phyloP scores from a whole-genome alignment of 2,797 vertebrate species.

The Alectoris magna region DNA sequence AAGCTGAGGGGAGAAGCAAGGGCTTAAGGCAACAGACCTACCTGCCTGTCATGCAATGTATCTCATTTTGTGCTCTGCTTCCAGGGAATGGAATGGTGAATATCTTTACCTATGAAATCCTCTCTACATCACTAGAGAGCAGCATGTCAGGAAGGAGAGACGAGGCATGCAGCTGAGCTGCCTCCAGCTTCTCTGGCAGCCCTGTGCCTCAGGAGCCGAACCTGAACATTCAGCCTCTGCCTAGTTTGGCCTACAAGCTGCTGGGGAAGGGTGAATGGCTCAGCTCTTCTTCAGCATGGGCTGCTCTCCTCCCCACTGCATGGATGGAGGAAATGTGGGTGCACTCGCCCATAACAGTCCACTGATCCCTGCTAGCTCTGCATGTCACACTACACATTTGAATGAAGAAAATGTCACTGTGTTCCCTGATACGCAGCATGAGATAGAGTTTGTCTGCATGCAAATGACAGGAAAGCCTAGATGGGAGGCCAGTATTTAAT shows the following conservation, averaged over 20 bases:
- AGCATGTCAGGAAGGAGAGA: background rate
- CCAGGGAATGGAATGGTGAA: accelerated
- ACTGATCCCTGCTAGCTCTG: background rate
- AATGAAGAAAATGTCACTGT: background rate
- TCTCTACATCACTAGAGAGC: background rate
- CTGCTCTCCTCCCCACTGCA: accelerated
- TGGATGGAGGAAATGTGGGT: accelerated
- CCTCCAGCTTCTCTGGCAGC: background rate
- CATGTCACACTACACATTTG: background rate
- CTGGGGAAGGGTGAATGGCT: background rate
- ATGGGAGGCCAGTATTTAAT: background rate
- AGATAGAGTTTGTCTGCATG: background rate
- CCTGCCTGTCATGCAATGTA: too few species aligned
- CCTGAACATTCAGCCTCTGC: background rate
- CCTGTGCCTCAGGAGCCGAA: background rate
- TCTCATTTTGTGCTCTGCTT: background rate
- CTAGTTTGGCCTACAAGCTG: background rate
- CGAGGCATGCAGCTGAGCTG: background rate
- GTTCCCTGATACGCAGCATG: background rate
- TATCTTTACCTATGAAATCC: background rate
- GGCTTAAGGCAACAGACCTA: background rate
- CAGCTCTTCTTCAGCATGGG: background rate
- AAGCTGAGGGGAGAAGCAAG: background rate
- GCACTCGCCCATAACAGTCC: accelerated
- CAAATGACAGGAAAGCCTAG: conserved; percentile 22